A percentile compares a stretch with the other conserved stretches of the same genome.
Conservation (phyloP, 2,113 vertebrate species). For the Cinclus cinclus region DNA sequence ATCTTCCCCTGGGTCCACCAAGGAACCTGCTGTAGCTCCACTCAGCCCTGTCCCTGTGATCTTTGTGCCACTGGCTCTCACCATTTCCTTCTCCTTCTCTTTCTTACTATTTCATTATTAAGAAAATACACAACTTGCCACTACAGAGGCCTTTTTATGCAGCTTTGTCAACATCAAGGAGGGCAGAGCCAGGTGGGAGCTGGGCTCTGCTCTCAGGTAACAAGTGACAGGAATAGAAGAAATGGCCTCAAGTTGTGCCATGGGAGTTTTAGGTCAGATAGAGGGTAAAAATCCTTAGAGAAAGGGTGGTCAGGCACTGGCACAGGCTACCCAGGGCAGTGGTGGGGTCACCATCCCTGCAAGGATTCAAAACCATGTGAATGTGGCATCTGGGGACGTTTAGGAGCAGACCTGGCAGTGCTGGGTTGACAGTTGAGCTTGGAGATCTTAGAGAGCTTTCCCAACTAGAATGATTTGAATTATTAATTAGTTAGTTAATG, state of each 20-base stretch:
- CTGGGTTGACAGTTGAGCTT: not conserved
- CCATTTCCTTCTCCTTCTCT: not conserved
- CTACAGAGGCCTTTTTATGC: not conserved
- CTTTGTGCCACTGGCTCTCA: not conserved
- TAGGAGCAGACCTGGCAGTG: not conserved
- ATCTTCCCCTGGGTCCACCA: not conserved
- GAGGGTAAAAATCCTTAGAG: not conserved
- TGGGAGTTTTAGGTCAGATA: not conserved
- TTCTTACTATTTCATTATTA: too few species aligned
- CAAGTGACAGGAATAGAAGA: not conserved
- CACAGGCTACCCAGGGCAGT: not conserved
- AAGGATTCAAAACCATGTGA: not conserved
- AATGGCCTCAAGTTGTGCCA: not conserved
- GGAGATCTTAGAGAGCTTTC: not conserved
- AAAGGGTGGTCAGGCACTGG: not conserved
- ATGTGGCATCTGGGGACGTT: not conserved
- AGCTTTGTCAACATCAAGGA: not conserved
- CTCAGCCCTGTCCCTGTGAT: not conserved
- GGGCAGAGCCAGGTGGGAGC: not conserved
- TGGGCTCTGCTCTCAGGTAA: not conserved
- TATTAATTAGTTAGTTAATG: not conserved
- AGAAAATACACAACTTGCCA: not conserved
- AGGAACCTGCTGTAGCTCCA: not conserved
- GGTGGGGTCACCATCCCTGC: not conserved
- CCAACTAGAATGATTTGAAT: not conserved